Evolutionary conservation across 2,113 vertebrate species (phyloP).

Genomic region (Arothron firmamentum): DNA sequence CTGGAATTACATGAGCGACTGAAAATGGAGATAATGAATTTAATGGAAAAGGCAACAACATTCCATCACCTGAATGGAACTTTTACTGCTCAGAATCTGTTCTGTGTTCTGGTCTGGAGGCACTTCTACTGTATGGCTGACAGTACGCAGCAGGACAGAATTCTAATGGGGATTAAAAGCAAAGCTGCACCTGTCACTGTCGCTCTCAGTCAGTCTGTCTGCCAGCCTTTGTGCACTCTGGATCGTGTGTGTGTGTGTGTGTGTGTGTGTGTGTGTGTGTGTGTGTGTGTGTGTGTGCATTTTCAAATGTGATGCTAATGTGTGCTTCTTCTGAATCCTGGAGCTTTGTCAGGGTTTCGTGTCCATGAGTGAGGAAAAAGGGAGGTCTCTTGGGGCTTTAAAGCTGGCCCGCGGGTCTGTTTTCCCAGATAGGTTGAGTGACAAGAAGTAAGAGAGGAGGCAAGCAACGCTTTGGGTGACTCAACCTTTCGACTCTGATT

Average conservation of each 20-base stretch:
- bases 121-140: slow-evolving; percentile 31
- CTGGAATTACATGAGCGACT: slow-evolving; percentile 7
- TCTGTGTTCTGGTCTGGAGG: slow-evolving; percentile 4
- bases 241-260: slow-evolving; percentile 3
- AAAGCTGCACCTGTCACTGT: slow-evolving; percentile 54
- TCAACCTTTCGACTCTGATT: slow-evolving; percentile 6
- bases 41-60: slow-evolving; percentile 2
- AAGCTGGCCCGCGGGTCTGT: slow-evolving; percentile 24
- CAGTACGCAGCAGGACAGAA: slow-evolving; percentile 33
- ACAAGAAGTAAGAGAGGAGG: slow-evolving; percentile 36
- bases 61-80: slow-evolving; percentile 5
- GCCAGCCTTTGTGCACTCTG: slow-evolving; percentile 4
- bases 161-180: slow-evolving; percentile 55
- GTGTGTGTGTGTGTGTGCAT: neutral
- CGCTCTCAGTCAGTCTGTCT: slow-evolving; percentile 24
- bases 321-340: slow-evolving; percentile 33
- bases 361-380: slow-evolving; percentile 6
- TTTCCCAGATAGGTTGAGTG: slow-evolving; percentile 39
- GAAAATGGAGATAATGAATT: slow-evolving; percentile 9
- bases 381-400: slow-evolving; percentile 16
- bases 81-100: slow-evolving; percentile 6
- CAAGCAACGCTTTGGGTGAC: slow-evolving; percentile 13
- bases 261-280: neutral
- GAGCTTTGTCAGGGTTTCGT: slow-evolving; percentile 7
- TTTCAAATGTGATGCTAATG: neutral